Evolutionary conservation across 1,140 invertebrate species (phyloP).

Genomic region (Apis dorsata): DNA sequence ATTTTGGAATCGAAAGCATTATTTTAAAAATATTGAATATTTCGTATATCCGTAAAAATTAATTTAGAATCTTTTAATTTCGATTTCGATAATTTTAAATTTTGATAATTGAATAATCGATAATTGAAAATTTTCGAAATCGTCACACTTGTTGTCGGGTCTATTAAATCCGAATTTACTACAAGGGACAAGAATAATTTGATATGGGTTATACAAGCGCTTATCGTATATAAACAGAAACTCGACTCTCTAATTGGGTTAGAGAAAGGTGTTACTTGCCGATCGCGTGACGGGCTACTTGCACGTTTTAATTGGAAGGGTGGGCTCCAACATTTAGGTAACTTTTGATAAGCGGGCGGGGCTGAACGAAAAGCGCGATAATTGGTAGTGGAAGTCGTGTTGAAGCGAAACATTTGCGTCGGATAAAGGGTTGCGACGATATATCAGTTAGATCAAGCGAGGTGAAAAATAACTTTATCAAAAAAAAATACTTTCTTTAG

Average conservation of each 20-base stretch:
- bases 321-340: slow-evolving; percentile 60
- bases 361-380: slow-evolving; percentile 51
- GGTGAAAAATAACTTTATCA: background rate
- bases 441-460: background rate
- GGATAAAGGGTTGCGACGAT: slow-evolving; percentile 35
- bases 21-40: too few species aligned
- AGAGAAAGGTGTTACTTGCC: slow-evolving; percentile 56
- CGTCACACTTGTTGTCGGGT: too few species aligned
- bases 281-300: slow-evolving; percentile 63
- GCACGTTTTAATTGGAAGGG: slow-evolving; percentile 67
- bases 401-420: slow-evolving; percentile 9
- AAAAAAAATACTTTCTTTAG: background rate
- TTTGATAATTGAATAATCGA: too few species aligned
- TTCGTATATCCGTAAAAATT: too few species aligned
- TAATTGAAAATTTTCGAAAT: too few species aligned
- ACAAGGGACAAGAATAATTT: background rate
- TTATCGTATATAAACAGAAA: background rate
- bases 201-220: background rate
- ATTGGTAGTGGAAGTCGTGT: slow-evolving; percentile 40
- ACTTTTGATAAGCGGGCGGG: slow-evolving; percentile 66
- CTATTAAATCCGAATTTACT: too few species aligned
- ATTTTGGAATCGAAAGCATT: too few species aligned
- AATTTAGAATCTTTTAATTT: too few species aligned
- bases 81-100: too few species aligned
- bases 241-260: slow-evolving; percentile 60